Conservation (phyloP, 92 coral and sea anemone genomes). For the Scolanthus callimorphus region DNA sequence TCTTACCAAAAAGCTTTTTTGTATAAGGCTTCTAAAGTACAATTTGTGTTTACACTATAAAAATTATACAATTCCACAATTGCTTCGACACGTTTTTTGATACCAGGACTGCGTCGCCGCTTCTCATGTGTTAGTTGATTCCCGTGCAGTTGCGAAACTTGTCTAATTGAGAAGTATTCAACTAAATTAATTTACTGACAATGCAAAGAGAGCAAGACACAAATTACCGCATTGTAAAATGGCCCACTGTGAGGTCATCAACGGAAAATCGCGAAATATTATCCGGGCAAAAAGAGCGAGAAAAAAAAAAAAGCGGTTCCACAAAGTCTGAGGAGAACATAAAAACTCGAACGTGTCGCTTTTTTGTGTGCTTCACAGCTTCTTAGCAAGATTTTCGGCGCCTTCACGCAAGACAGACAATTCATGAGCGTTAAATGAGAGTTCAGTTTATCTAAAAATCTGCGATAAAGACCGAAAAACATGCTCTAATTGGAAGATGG, state of each 20-base stretch:
- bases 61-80: conserved; percentile 28
- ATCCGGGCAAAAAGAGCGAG: conserved; percentile 2
- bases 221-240: neutral
- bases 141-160: conserved; percentile 45
- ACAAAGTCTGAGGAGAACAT: neutral
- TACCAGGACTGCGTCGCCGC: conserved; percentile 2
- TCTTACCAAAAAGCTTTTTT: conserved; percentile 14
- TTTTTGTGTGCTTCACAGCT: neutral
- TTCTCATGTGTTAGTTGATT: conserved; percentile 10
- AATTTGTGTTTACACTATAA: conserved; percentile 40
- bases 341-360: neutral
- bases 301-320: neutral
- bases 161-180: conserved; percentile 25
- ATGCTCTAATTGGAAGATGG: conserved; percentile 35
- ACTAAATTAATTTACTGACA: conserved; percentile 26
- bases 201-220: neutral
- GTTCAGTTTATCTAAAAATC: conserved; percentile 15
- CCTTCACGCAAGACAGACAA: neutral
- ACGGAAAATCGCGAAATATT: neutral
- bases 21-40: conserved; percentile 17
- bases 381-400: neutral
- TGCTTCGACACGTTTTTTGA: conserved; percentile 35
- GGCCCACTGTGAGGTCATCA: neutral
- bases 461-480: conserved; percentile 7
- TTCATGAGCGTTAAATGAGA: neutral